Conservation (phyloP, 2,888 invertebrate genomes). For the Rhagonycha lutea region DNA sequence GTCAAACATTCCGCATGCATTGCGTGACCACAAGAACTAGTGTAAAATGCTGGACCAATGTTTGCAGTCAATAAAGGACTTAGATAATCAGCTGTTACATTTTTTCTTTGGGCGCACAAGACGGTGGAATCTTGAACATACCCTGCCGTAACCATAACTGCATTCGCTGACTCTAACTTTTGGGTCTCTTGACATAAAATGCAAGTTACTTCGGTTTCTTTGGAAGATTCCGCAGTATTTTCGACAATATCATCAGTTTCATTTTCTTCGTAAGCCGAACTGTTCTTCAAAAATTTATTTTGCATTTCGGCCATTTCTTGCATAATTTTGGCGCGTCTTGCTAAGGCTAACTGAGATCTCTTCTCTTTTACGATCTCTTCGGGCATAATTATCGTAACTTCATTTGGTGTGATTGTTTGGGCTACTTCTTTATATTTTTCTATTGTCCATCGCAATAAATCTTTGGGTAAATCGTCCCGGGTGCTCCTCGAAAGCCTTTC, state of each 20-base stretch:
- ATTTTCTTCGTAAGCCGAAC: slow-evolving; percentile 76
- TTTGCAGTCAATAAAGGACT: too few species aligned
- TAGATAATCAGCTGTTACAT: too few species aligned
- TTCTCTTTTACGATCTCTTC: slow-evolving; percentile 71
- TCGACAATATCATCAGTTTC: slow-evolving; percentile 60
- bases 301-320: slow-evolving; percentile 93
- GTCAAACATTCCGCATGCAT: too few species aligned
- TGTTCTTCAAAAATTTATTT: slow-evolving; percentile 88
- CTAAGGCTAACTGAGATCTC: slow-evolving; percentile 83
- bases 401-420: slow-evolving; percentile 44
- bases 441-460: slow-evolving; percentile 81
- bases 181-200: slow-evolving; percentile 96
- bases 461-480: slow-evolving; percentile 82
- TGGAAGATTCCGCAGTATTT: slow-evolving; percentile 55
- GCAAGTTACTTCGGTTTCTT: slow-evolving; percentile 69
- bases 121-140: slow-evolving; percentile 92
- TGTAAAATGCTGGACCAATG: too few species aligned
- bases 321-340: slow-evolving; percentile 87
- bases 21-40: too few species aligned
- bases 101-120: slow-evolving; percentile 58
- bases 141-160: slow-evolving; percentile 86
- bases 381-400: slow-evolving; percentile 20
- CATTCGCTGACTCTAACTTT: slow-evolving; percentile 69
- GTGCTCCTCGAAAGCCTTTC: slow-evolving; percentile 74
- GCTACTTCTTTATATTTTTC: slow-evolving; percentile 72